Base-by-base conservation (phyloP, 2,888 invertebrate species). In the Tricholauxania praeusta region DNA sequence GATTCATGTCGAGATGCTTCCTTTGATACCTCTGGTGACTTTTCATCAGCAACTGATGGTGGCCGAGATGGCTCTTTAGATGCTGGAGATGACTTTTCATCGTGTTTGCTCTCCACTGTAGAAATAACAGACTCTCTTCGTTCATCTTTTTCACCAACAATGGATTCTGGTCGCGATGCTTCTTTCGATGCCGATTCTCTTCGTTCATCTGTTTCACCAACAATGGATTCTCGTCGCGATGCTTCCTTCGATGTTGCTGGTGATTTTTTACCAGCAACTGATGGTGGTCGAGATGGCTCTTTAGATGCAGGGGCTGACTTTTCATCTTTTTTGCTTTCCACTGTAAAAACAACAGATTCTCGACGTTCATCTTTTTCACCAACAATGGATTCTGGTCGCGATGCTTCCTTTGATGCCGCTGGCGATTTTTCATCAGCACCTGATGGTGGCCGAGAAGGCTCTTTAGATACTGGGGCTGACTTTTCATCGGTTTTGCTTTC, bases 111-210 rank as follows among this genome's bases (percentile, higher is more conserved):
- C 19, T 64, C 69, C 3, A 64, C 32, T 1, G 17, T 12, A 0
- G 65, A 80, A 75, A 59, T 75, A 51, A 62, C 47, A 17, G 64
- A 59, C 19, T 63, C 63, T 60, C 28, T 17, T 3, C 48, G 48
- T 57, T 57, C 49, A 8, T 63, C 69, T 47, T 72, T 67, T 0
- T 69, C 64, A 5, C 63, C 74, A 0, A 22, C 75, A 0, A 70
- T 76, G 0, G 82, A 82, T 14, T 75, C 79, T 47, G 68, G 76
- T 4, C 77, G 71, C 0, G 80, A 80, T 14, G 72, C 8, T 66
- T 75, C 78, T 32, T 79, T 77, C 0, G 78, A 75, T 49, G 75
- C 52, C 2, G 28, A 28, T 28, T 28, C 28, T 28, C 28, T 28
- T 4, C 28, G 28, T 3, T 28, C 28, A 2, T 28, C 28, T 28